A percentile compares a stretch with the other conserved stretches of the same genome.
Conservation (phyloP, 2,113 vertebrate species). For the Hirundichthys speculiger region DNA sequence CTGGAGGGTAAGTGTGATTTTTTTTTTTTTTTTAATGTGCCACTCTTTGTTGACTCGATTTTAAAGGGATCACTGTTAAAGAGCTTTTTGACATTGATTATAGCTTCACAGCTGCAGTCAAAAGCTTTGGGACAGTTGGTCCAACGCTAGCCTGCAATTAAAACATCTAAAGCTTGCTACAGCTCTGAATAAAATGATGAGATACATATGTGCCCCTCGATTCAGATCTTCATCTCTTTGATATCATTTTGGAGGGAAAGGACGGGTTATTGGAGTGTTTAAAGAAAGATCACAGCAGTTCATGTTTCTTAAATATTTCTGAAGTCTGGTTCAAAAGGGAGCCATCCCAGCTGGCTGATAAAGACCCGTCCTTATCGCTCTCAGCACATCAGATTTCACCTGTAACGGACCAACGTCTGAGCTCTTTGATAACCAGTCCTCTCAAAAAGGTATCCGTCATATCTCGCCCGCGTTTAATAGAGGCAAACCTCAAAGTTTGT, state of each 20-base stretch:
- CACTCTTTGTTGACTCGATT: background rate
- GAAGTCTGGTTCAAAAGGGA: slow-evolving; percentile 21
- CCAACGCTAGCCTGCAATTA: background rate
- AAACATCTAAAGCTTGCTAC: background rate
- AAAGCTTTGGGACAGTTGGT: background rate
- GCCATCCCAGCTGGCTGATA: slow-evolving; percentile 8
- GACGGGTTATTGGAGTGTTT: slow-evolving; percentile 5
- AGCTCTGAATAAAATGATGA: background rate
- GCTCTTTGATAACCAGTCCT: slow-evolving; percentile 30
- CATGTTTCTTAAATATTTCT: slow-evolving; percentile 23
- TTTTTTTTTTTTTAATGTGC: background rate
- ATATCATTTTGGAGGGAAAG: background rate
- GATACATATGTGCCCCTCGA: background rate
- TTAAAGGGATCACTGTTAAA: background rate
- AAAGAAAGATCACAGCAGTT: slow-evolving; percentile 15
- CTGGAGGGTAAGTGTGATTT: slow-evolving; percentile 87
- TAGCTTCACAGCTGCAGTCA: too few relatives aligned
- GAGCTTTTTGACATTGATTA: too few relatives aligned
- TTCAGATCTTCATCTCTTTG: slow-evolving; percentile 2
- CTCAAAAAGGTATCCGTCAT: slow-evolving; percentile 12
- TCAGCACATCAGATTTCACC: slow-evolving; percentile 41
- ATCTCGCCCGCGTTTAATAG: background rate
- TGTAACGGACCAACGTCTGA: slow-evolving; percentile 31
- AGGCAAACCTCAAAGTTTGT: slow-evolving; percentile 48
- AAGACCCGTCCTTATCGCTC: slow-evolving; percentile 39